Conservation (phyloP, 2,888 invertebrate genomes). For the Phanerotoma sp. region DNA sequence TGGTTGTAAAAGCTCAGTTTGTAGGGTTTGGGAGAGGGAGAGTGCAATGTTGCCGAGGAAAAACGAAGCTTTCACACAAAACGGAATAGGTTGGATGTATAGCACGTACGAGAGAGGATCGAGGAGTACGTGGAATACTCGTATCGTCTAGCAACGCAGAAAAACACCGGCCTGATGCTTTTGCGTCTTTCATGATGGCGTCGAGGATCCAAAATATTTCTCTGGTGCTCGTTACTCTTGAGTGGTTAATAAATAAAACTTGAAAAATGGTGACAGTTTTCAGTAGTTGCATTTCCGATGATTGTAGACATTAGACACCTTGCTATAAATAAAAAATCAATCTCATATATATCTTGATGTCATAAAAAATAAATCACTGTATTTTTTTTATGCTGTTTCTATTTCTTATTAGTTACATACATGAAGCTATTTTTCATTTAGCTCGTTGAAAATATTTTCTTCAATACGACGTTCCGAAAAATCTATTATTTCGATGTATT, state of each 20-base stretch:
- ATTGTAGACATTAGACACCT: neutral
- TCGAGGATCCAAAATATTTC: slow-evolving; percentile 3
- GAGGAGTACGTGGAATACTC: slow-evolving; percentile 24
- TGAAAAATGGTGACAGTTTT: slow-evolving; percentile 7
- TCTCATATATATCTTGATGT: too few species aligned
- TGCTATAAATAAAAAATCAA: neutral
- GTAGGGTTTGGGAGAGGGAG: neutral
- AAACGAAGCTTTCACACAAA: neutral
- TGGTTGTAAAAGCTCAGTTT: slow-evolving; percentile 1
- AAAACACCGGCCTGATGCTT: slow-evolving; percentile 2
- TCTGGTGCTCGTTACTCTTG: slow-evolving; percentile 6
- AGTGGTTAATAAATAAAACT: slow-evolving; percentile 25
- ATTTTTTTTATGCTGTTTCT: too few species aligned
- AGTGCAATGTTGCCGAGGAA: slow-evolving; percentile 10
- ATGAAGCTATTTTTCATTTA: too few species aligned
- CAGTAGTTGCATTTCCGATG: slow-evolving; percentile 12
- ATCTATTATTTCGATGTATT: too few species aligned
- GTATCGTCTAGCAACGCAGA: slow-evolving; percentile 8
- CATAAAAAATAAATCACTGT: too few species aligned
- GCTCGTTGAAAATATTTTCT: too few species aligned
- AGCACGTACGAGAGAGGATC: slow-evolving; percentile 15
- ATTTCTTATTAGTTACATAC: too few species aligned
- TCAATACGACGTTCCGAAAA: too few species aligned
- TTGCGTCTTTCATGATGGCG: slow-evolving; percentile 26
- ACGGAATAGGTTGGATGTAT: slow-evolving; percentile 10